Base-by-base conservation (phyloP, 2,888 invertebrate species). In the Orthosia gothica region DNA sequence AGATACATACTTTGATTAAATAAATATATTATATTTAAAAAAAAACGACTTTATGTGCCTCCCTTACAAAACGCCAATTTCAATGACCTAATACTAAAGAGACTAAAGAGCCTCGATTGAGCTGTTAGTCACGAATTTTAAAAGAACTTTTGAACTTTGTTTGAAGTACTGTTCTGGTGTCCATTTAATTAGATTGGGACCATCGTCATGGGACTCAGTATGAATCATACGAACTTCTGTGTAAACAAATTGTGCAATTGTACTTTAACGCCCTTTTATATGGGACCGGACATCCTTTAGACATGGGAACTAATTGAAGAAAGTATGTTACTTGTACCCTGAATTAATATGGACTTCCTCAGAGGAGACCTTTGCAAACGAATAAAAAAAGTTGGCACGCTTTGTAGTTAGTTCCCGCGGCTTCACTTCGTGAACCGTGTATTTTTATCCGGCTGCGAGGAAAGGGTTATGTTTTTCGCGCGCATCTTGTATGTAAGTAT, bases 241-340 rank as follows among this genome's bases (percentile, higher is more conserved):
- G 50, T 67, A 54, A 55, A 59, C 57, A 64, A 75, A 59, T 52
- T 62, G 45, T 65, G 68, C 57, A 72, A 72, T 69, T 81, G 61
- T 81, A 49, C 59, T 64, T 66, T 13, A 54, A 58, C 32, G 50
- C 40, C 63, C 32, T 82, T 68, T 58, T 79, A 15, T 81, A 61
- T 70, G 26, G 15, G 54, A n/a, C 70, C 81, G 81, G 81, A 82
- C 69, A 61, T 82, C 81, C 81, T 71, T 75, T 58, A 45, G 52
- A 50, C 68, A 66, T 72, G 64, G 23, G 9, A 18, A 18, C 23
- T 69, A 81, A 82, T 83, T 79, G 32, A 69, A 66, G 45, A 57
- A 54, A 72, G 54, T 76, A 26, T n/a, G 63, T 59, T 72, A 72
- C 13, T 52, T 50, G 23, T 55, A 13, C 20, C 57, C 47, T 18